phyloP scores from a whole-genome alignment of 1,140 invertebrate species.

The Pseudomyrmex cubaensis region DNA sequence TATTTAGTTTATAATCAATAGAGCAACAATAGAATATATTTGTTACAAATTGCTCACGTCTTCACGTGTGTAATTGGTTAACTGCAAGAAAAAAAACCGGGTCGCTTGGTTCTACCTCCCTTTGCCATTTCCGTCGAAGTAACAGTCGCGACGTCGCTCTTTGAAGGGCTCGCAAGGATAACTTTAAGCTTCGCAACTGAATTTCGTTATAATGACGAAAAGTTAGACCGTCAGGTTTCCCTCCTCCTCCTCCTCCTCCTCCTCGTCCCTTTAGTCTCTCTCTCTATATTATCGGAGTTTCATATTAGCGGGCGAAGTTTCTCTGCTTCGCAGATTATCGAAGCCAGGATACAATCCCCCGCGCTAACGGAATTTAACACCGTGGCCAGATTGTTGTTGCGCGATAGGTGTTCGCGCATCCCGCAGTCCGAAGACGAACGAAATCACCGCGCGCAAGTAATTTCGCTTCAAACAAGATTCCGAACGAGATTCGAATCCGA shows the following conservation, averaged over 20 bases:
- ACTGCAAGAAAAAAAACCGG: slow-evolving; percentile 21
- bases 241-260: too few relatives aligned
- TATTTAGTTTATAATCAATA: too few relatives aligned
- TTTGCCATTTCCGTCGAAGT: slow-evolving; percentile 24
- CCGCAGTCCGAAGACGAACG: neutral
- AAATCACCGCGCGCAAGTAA: neutral
- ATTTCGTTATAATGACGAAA: slow-evolving; percentile 55
- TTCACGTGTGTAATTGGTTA: neutral
- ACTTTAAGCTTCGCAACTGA: slow-evolving; percentile 46
- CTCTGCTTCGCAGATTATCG: slow-evolving; percentile 52
- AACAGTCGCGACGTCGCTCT: slow-evolving; percentile 26
- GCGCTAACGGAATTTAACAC: slow-evolving; percentile 17
- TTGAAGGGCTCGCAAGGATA: slow-evolving; percentile 44
- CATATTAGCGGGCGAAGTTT: slow-evolving; percentile 51
- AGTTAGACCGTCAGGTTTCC: slow-evolving; percentile 15
- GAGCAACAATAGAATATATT: too few relatives aligned
- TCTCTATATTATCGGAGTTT: slow-evolving; percentile 46
- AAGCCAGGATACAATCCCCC: slow-evolving; percentile 50
- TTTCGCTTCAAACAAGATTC: neutral
- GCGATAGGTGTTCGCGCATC: slow-evolving; percentile 13
- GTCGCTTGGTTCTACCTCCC: slow-evolving; percentile 3
- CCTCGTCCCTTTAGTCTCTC: neutral
- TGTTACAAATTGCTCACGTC: too few relatives aligned
- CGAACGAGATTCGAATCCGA: neutral
- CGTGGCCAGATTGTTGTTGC: slow-evolving; percentile 37